phyloP scores from a whole-genome alignment of 2,797 vertebrate species.

The Jordanella pulchra region DNA sequence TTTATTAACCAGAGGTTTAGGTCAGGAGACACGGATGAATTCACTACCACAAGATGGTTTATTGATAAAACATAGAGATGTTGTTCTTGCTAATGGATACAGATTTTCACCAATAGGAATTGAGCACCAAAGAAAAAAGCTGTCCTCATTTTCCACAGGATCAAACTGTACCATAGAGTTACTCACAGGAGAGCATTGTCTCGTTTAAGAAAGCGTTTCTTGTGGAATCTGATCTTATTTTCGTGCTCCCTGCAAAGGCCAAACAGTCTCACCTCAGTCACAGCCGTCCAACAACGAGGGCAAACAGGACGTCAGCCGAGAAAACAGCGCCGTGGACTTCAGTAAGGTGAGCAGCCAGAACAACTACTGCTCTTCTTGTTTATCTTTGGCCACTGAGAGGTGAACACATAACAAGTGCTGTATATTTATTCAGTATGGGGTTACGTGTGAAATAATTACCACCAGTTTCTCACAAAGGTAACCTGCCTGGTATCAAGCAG shows the following conservation, averaged over 20 bases:
- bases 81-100: conserved; percentile 1
- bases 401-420: conserved; percentile 36
- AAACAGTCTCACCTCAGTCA: conserved; percentile 92
- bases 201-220: conserved; percentile 45
- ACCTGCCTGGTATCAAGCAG: conserved; percentile 25
- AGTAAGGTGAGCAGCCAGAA: conserved; percentile 88
- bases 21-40: background rate
- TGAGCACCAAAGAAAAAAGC: background rate
- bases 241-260: conserved; percentile 81
- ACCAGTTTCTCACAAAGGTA: conserved; percentile 41
- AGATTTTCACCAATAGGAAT: conserved; percentile 18
- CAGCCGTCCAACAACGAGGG: conserved; percentile 87
- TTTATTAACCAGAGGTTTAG: background rate
- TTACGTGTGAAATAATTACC: conserved; percentile 60
- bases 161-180: conserved; percentile 40
- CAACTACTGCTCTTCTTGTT: conserved; percentile 60
- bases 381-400: conserved; percentile 46
- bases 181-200: conserved; percentile 40
- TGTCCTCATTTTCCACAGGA: conserved; percentile 32
- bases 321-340: conserved; percentile 97
- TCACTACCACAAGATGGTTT: background rate
- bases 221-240: conserved; percentile 41
- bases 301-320: conserved; percentile 94
- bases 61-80: background rate
- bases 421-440: conserved; percentile 57